phyloP scores from a whole-genome alignment of 30 jellyfish, hydroid and myxozoan species.

The Turritopsis rubra region DNA sequence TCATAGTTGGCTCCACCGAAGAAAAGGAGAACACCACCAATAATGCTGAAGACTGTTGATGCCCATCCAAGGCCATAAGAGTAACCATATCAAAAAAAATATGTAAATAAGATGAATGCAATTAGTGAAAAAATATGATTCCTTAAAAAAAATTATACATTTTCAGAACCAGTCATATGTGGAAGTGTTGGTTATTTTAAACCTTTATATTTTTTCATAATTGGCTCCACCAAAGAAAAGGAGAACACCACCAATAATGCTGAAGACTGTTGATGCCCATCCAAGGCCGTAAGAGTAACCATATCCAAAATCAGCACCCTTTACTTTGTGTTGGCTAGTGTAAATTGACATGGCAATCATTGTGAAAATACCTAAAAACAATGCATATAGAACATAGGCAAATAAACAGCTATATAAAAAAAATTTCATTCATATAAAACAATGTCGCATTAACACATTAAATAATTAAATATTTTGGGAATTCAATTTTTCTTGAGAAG shows the following conservation, averaged over 20 bases:
- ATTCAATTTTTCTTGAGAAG: not conserved
- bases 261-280: constrained; percentile 51
- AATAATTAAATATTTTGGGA: too few species aligned
- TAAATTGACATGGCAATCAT: constrained; percentile 65
- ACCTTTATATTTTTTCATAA: constrained; percentile 28
- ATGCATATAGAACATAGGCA: not conserved
- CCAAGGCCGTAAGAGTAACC: constrained; percentile 77
- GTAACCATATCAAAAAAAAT: constrained; percentile 15
- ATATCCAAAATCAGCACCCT: constrained; percentile 43
- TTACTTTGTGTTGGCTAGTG: constrained; percentile 57
- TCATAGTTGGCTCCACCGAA: constrained; percentile 67
- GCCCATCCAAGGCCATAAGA: constrained; percentile 75
- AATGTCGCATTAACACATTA: too few species aligned
- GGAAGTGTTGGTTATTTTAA: not conserved
- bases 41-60: constrained; percentile 33
- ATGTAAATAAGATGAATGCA: not conserved
- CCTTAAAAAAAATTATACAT: not conserved
- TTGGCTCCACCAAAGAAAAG: constrained; percentile 67
- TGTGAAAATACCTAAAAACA: constrained; percentile 42
- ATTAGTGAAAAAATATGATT: not conserved
- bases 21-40: constrained; percentile 53
- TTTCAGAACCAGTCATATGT: not conserved
- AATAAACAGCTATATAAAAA: too few species aligned
- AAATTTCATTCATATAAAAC: too few species aligned
- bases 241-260: constrained; percentile 39